phyloP scores from a whole-genome alignment of 2,888 invertebrate genomes.

The Dasysyrphus tricinctus region DNA sequence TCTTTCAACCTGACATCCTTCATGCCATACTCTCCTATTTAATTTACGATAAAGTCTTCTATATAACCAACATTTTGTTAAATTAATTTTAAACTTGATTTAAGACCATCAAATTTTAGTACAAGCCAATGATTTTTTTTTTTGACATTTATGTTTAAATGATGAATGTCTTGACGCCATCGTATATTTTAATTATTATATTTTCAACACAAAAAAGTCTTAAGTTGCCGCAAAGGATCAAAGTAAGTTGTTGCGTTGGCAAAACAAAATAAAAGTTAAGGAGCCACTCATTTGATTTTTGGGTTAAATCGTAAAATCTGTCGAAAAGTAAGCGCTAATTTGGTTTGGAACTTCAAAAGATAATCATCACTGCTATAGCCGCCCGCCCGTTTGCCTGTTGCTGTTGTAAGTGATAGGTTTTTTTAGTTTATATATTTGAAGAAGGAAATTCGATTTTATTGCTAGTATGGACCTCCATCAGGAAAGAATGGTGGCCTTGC shows the following conservation, averaged over 20 bases:
- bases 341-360: conserved; percentile 42
- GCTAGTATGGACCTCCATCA: neutral
- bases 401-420: neutral
- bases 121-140: conserved; percentile 12
- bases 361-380: conserved; percentile 12
- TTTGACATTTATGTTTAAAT: conserved; percentile 71
- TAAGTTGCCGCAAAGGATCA: conserved; percentile 40
- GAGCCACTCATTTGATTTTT: conserved; percentile 6
- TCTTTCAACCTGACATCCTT: too few species aligned
- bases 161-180: conserved; percentile 72
- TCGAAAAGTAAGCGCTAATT: conserved; percentile 62
- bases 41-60: neutral
- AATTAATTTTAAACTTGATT: neutral
- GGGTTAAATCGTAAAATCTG: conserved; percentile 47
- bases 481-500: conserved; percentile 48
- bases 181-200: conserved; percentile 59
- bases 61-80: neutral
- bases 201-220: neutral
- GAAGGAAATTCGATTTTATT: conserved; percentile 45
- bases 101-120: conserved; percentile 24
- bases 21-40: neutral
- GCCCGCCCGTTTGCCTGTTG: conserved; percentile 7
- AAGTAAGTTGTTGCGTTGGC: conserved; percentile 22
- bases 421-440: conserved; percentile 14
- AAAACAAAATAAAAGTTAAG: neutral